Conservation (phyloP, 1,140 invertebrate species). For the Lithobius niger region DNA sequence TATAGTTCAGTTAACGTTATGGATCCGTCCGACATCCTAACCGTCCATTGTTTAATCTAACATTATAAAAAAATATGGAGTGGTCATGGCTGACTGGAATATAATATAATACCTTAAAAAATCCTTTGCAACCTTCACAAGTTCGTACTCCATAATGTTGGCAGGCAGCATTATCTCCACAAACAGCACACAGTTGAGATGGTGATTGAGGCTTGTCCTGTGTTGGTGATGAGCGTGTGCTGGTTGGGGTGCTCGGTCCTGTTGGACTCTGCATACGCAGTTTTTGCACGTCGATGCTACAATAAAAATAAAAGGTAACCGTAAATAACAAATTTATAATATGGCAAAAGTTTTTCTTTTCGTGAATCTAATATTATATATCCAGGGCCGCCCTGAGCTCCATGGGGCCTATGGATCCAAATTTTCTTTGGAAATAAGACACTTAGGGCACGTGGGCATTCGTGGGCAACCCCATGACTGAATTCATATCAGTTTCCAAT, state of each 20-base stretch:
- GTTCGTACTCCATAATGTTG: conserved; percentile 97
- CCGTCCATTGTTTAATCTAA: too few relatives aligned
- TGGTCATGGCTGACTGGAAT: neutral
- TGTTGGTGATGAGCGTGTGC: conserved; percentile 21
- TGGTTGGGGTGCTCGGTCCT: conserved; percentile 22
- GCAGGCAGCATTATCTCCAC: conserved; percentile 94
- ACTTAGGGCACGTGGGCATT: too few relatives aligned
- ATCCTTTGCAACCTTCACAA: conserved; percentile 90
- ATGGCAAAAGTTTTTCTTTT: too few relatives aligned
- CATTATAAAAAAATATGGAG: neutral
- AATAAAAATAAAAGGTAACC: neutral
- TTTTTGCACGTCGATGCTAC: conserved; percentile 27
- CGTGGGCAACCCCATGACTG: too few relatives aligned
- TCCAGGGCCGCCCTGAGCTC: too few relatives aligned
- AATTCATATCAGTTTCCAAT: too few relatives aligned
- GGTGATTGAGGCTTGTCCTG: conserved; percentile 51
- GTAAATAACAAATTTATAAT: too few relatives aligned
- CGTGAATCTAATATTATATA: too few relatives aligned
- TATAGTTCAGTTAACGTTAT: too few relatives aligned
- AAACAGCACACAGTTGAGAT: conserved; percentile 90
- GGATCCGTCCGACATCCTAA: too few relatives aligned
- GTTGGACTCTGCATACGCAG: conserved; percentile 29
- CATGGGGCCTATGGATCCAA: too few relatives aligned
- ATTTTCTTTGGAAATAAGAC: too few relatives aligned
- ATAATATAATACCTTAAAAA: conserved; percentile 49